These are phyloP conservation scores for Argyresthia goedartella DNA, from an alignment of 2,888 invertebrate species.

Conservation along the genomic window DNA sequence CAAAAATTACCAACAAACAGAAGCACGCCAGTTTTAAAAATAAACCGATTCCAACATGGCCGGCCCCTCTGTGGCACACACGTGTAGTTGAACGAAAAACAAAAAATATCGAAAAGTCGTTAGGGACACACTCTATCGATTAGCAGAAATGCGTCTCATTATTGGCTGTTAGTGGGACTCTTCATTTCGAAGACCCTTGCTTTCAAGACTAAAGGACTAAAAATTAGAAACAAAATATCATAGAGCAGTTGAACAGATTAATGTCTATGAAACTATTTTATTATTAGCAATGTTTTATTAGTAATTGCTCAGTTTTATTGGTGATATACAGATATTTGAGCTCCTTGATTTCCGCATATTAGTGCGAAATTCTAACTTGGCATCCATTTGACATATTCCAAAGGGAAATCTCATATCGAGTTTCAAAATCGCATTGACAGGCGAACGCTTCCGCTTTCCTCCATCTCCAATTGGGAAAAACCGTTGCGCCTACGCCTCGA, in stretches of 20 bases:
- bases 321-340: no score
- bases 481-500: slow-evolving; percentile 16
- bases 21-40: slow-evolving; percentile 43
- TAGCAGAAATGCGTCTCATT: slow-evolving; percentile 29
- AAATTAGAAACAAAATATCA: no score
- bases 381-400: not conserved
- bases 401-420: slow-evolving; percentile 10
- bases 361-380: no score
- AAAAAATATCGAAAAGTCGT: slow-evolving; percentile 27
- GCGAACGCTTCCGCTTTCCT: slow-evolving; percentile 23
- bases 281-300: no score
- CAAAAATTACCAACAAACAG: slow-evolving; percentile 22
- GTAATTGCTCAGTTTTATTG: no score
- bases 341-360: no score
- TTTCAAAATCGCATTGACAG: slow-evolving; percentile 14
- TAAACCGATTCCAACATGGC: slow-evolving; percentile 37
- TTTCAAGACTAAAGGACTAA: no score
- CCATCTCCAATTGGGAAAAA: slow-evolving; percentile 33
- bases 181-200: no score
- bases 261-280: no score
- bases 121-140: slow-evolving; percentile 18
- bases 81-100: slow-evolving; percentile 10
- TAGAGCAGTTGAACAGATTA: no score
- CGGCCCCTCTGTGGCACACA: slow-evolving; percentile 27
- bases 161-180: not conserved